A percentile compares a stretch with the other conserved stretches of the same genome.
Conservation (phyloP, 1,140 invertebrate genomes). For the Heliconius hermathena region DNA sequence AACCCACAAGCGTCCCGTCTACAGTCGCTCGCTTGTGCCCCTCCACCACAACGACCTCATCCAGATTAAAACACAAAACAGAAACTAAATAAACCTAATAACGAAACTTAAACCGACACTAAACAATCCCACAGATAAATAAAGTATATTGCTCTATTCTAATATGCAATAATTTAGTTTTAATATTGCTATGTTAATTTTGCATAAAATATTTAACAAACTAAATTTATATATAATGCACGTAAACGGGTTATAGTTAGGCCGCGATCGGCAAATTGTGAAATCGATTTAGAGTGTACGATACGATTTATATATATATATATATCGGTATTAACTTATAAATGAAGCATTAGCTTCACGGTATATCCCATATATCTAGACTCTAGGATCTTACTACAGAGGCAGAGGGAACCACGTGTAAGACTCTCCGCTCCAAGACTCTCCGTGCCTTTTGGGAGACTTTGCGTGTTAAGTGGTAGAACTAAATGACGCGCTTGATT, state of each 20-base stretch:
- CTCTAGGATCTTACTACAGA: too few species aligned
- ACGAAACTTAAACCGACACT: neutral
- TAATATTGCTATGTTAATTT: slow-evolving; percentile 33
- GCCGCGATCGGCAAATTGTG: slow-evolving; percentile 57
- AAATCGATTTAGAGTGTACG: slow-evolving; percentile 36
- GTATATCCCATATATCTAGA: too few species aligned
- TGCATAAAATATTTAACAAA: slow-evolving; percentile 31
- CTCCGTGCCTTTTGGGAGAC: too few species aligned
- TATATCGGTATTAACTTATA: too few species aligned
- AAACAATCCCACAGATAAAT: neutral
- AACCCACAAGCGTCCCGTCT: too few species aligned
- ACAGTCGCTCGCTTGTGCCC: too few species aligned
- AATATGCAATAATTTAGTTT: slow-evolving; percentile 30
- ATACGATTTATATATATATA: slow-evolving; percentile 22
- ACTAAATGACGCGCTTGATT: too few species aligned
- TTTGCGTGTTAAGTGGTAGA: too few species aligned
- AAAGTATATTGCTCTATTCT: neutral
- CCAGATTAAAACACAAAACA: neutral
- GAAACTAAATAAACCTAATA: neutral
- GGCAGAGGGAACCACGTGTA: too few species aligned
- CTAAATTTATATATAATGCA: slow-evolving; percentile 39
- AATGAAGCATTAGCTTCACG: too few species aligned
- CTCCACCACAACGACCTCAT: too few species aligned
- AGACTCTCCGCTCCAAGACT: too few species aligned
- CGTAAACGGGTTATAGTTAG: slow-evolving; percentile 62